These are phyloP conservation scores for Leuciscus waleckii DNA, from an alignment of 2,797 vertebrate species.

Conservation along the genomic window DNA sequence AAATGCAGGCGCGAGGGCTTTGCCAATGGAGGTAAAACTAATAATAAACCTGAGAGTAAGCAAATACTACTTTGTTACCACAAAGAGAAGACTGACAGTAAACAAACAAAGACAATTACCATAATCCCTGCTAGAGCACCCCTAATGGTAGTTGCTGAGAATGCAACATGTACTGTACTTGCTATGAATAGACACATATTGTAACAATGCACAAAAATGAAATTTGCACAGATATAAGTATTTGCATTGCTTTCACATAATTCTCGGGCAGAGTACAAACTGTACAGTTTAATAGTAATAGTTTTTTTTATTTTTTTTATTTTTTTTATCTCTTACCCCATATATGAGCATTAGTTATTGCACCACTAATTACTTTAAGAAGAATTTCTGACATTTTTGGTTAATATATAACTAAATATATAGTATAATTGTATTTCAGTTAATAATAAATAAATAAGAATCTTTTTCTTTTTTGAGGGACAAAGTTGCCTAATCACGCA, in stretches of 20 bases:
- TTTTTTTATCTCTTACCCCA: not conserved
- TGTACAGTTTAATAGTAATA: not conserved
- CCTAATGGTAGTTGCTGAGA: not conserved
- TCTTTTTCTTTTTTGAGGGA: not conserved
- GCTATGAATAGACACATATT: not conserved
- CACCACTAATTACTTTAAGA: not conserved
- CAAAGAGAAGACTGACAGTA: not conserved
- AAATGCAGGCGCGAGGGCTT: not conserved
- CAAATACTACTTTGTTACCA: not conserved
- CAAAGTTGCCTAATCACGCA: not conserved
- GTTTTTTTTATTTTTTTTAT: no score
- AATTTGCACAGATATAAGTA: not conserved
- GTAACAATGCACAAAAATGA: not conserved
- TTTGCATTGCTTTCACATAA: not conserved
- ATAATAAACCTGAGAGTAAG: not conserved
- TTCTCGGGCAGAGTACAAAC: not conserved
- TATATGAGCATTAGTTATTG: not conserved
- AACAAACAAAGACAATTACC: not conserved
- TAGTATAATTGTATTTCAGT: not conserved
- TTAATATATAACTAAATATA: not conserved
- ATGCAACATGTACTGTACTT: not conserved
- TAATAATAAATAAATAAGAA: not conserved
- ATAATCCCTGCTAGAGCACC: not conserved
- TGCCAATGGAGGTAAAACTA: not conserved
- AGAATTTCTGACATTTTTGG: not conserved